phyloP scores from a whole-genome alignment of 2,888 invertebrate genomes.

The Campaea margaritaria region DNA sequence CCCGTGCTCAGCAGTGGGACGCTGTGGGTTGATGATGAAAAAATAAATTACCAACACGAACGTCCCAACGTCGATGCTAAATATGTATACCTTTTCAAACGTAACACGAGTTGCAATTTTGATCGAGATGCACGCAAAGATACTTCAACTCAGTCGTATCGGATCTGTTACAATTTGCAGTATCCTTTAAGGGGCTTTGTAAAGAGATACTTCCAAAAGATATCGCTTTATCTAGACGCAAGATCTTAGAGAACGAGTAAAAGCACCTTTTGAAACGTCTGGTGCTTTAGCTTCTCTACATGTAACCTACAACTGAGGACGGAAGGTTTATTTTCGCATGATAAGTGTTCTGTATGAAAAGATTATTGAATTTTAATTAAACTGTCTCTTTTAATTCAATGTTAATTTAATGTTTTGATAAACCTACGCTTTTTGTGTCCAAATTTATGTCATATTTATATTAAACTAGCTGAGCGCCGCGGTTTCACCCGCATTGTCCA shows the following conservation, averaged over 20 bases:
- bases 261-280: constrained; percentile 9
- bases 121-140: constrained; percentile 13
- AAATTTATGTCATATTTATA: no score
- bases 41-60: no score
- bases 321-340: constrained; percentile 1
- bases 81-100: neutral
- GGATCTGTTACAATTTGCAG: constrained; percentile 28
- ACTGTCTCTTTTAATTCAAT: constrained; percentile 3
- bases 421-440: neutral
- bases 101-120: constrained; percentile 8
- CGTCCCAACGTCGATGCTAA: no score
- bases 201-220: constrained; percentile 42
- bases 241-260: constrained; percentile 19
- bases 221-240: constrained; percentile 41
- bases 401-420: neutral
- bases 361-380: constrained; percentile 1
- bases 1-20: no score
- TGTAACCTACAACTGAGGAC: neutral
- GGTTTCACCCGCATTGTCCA: no score
- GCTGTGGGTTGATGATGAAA: no score
- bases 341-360: neutral
- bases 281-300: neutral
- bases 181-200: constrained; percentile 38
- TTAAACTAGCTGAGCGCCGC: no score
- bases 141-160: constrained; percentile 8